A percentile compares a stretch with the other conserved stretches of the same genome.
Evolutionary conservation across 1,140 invertebrate species (phyloP).

Genomic region (Sarcophaga bullata): DNA sequence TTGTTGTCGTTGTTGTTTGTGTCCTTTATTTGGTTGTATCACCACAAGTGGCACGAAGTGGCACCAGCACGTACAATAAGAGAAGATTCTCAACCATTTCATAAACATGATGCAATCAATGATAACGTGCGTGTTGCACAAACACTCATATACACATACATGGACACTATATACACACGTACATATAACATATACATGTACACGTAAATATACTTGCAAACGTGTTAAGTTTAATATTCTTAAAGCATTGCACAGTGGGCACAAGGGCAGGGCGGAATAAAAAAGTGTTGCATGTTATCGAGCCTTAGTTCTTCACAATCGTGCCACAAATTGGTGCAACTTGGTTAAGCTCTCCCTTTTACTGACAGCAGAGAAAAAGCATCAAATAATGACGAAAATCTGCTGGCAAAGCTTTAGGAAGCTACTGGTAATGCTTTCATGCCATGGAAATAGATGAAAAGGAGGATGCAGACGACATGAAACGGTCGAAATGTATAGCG

Average conservation of each 20-base stretch:
- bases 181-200: neutral
- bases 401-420: no score
- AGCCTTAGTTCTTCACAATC: no score
- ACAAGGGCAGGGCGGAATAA: neutral
- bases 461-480: no score
- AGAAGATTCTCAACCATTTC: slow-evolving; percentile 11
- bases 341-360: no score
- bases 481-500: no score
- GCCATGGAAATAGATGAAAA: no score
- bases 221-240: slow-evolving; percentile 8
- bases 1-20: neutral
- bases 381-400: no score
- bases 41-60: neutral
- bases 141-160: neutral
- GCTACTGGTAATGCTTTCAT: no score
- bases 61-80: slow-evolving; percentile 10
- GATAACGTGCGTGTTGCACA: neutral
- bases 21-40: neutral
- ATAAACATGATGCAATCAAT: slow-evolving; percentile 26
- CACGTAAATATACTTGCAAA: neutral
- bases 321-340: no score
- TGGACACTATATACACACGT: neutral
- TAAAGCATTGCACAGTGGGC: slow-evolving; percentile 3
- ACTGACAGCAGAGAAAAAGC: no score
- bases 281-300: no score